Evolutionary conservation across 1,140 invertebrate genomes (phyloP).

Genomic region (Drosophila willistoni): DNA sequence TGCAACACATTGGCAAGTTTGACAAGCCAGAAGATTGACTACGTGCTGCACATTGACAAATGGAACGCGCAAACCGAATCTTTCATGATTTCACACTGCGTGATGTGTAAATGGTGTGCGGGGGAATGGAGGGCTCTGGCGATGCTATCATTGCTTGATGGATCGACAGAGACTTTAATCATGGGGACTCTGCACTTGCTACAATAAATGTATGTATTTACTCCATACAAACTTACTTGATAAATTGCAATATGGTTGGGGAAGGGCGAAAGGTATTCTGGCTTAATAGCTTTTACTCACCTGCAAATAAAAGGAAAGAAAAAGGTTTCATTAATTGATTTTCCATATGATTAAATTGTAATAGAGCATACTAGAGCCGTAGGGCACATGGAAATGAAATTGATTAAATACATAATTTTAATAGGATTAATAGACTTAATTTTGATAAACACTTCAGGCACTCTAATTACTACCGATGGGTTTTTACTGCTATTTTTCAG

Average conservation of each 20-base stretch:
- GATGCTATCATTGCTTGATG: constrained; percentile 12
- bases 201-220: background rate
- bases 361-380: no score
- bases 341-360: no score
- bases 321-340: background rate
- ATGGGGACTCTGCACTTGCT: constrained; percentile 36
- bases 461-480: no score
- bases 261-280: background rate
- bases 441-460: no score
- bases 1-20: constrained; percentile 80
- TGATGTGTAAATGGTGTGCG: background rate
- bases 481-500: no score
- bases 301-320: constrained; percentile 47
- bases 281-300: constrained; percentile 49
- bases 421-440: no score
- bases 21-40: constrained; percentile 79
- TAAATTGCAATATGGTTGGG: constrained; percentile 43
- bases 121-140: no score
- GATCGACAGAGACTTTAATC: constrained; percentile 3
- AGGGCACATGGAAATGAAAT: no score
- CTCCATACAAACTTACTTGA: constrained; percentile 35
- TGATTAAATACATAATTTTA: no score
- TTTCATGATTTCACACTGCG: constrained; percentile 4
- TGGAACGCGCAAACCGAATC: constrained; percentile 55
- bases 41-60: constrained; percentile 80